These are phyloP conservation scores for Brachionus angularis DNA, from an alignment of 1,140 invertebrate species.

Conservation along the genomic window DNA sequence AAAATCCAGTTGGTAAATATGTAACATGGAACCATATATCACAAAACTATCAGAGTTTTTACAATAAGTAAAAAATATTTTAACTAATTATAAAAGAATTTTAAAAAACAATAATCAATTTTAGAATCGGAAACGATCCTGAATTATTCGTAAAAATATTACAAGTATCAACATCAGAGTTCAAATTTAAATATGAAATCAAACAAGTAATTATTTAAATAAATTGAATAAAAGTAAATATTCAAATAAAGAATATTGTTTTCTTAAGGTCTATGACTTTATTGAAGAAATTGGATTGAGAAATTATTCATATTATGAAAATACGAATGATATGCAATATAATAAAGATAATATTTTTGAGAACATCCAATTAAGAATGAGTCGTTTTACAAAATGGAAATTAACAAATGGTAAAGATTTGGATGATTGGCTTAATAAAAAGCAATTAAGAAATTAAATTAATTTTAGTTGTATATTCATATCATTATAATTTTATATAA, in stretches of 20 bases:
- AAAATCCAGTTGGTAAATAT: slow-evolving; percentile 41
- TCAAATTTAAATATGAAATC: slow-evolving; percentile 43
- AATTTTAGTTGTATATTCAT: neutral
- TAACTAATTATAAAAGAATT: no score
- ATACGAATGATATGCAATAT: slow-evolving; percentile 12
- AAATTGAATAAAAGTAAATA: no score
- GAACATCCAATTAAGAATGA: slow-evolving; percentile 25
- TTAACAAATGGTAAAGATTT: slow-evolving; percentile 1
- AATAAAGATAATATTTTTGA: slow-evolving; percentile 19
- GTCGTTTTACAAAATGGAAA: slow-evolving; percentile 26
- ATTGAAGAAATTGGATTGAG: slow-evolving; percentile 5
- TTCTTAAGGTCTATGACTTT: slow-evolving; percentile 16
- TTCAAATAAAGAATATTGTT: neutral
- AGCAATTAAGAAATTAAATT: slow-evolving; percentile 10
- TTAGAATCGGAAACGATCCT: slow-evolving; percentile 37
- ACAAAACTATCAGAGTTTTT: slow-evolving; percentile 41
- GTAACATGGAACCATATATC: slow-evolving; percentile 41
- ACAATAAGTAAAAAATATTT: slow-evolving; percentile 35
- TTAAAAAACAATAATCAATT: neutral
- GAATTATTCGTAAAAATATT: slow-evolving; percentile 23
- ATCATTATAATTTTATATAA: neutral
- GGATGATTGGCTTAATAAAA: slow-evolving; percentile 7
- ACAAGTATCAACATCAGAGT: slow-evolving; percentile 14
- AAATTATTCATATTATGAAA: slow-evolving; percentile 32
- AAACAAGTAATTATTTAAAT: slow-evolving; percentile 41